Conservation (phyloP, 1,140 invertebrate genomes). For the Chrysoperla carnea region DNA sequence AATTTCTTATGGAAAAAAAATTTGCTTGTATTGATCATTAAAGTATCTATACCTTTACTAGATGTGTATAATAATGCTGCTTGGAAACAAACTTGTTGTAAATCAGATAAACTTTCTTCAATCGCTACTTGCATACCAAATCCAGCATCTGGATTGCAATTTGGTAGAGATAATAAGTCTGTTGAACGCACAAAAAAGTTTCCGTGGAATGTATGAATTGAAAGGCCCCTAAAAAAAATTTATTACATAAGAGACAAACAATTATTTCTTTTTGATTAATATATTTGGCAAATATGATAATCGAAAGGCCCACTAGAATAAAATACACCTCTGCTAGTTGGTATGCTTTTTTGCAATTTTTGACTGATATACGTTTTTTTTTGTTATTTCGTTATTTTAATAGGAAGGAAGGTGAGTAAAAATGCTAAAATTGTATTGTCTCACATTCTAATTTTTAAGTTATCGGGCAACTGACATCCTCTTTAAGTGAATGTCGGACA, state of each 20-base stretch:
- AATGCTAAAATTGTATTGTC: too few relatives aligned
- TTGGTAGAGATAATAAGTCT: constrained; percentile 88
- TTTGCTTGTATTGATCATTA: too few relatives aligned
- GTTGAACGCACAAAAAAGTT: constrained; percentile 98
- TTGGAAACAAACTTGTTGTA: constrained; percentile 89
- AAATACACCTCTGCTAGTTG: too few relatives aligned
- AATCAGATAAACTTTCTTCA: constrained; percentile 77
- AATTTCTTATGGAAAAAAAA: too few relatives aligned
- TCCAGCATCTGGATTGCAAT: constrained; percentile 94
- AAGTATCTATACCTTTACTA: constrained; percentile 86
- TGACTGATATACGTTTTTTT: too few relatives aligned
- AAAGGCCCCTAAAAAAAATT: constrained; percentile 44
- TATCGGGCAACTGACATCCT: too few relatives aligned
- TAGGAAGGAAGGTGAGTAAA: too few relatives aligned
- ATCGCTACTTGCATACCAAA: constrained; percentile 96
- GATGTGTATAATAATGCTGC: constrained; percentile 95
- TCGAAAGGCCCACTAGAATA: too few relatives aligned
- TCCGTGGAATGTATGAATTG: constrained; percentile 97
- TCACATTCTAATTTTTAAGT: too few relatives aligned
- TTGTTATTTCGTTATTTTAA: too few relatives aligned
- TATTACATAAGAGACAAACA: background rate
- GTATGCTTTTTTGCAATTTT: too few relatives aligned
- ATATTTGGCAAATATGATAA: background rate
- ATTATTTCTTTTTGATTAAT: background rate
- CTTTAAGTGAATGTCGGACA: too few relatives aligned